Evolutionary conservation across 2,113 vertebrate species (phyloP), one percentile per base, ranked within the genome.

Genomic region (Gila orcuttii): DNA sequence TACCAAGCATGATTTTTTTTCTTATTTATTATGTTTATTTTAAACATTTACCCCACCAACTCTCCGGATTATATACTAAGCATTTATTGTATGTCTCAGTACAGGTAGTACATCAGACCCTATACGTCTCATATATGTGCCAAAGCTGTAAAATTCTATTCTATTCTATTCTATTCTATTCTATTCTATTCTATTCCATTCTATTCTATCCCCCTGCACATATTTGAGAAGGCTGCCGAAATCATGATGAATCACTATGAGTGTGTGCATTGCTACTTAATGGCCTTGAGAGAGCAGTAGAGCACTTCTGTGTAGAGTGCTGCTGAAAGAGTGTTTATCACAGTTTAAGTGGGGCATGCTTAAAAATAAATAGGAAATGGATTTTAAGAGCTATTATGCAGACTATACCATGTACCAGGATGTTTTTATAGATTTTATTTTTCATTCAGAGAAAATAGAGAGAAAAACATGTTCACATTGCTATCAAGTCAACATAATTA

Each of bases 271-370:
- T 91, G 69, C 62, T 79, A 33, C 6, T 21, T n/a, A 81, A 0
- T 6, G 0, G 75, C 92, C 93, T 87, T 76, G 71, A 94, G 95
- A 91, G 93, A 62, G 93, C 92, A 95, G 93, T 90, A 92, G 85
- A 91, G 91, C 15, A 4, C 92, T 62, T 78, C 15, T 71, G n/a
- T 23, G 71, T 62, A 39, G n/a, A 42, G 68, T 11, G 6, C 55
- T 73, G 50, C 57, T 23, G 10, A 33, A 36, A 19, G 3, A 31
- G 11, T 39, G 47, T 36, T 71, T 68, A 79, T 69, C n/a, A 57
- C 55, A 17, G 31, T 31, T 52, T 86, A 79, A 85, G 50, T 81
- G 68, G 77, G 12, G 23, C 52, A 87, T 73, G 64, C 82, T 75
- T 33, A 33, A 59, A 62, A 74, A 74, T 74, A 83, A 83, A 83